Evolutionary conservation across 2,888 invertebrate species (phyloP).

Genomic region (Conus canariensis): DNA sequence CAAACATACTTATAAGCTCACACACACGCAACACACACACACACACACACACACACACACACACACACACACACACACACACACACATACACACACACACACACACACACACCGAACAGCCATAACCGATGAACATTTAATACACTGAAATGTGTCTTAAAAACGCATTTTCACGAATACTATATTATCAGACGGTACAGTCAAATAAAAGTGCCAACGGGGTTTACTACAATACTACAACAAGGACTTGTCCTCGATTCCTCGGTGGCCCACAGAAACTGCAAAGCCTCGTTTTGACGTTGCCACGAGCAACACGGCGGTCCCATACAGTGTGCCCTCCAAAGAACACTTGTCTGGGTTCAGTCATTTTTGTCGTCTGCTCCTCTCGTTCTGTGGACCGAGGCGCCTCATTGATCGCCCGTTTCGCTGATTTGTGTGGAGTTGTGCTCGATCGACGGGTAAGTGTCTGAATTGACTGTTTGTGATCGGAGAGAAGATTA

Average conservation of each 20-base stretch:
- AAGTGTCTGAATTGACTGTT: background rate
- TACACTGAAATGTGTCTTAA: too few species aligned
- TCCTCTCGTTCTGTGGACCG: background rate
- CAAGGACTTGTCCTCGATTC: too few species aligned
- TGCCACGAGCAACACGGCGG: conserved; percentile 26
- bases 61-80: conserved; percentile 31
- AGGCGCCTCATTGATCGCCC: background rate
- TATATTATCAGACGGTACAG: too few species aligned
- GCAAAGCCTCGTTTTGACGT: conserved; percentile 18
- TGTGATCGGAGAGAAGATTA: background rate
- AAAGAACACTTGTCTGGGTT: background rate
- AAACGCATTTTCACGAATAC: too few species aligned
- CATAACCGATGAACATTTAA: too few species aligned
- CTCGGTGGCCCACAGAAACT: background rate
- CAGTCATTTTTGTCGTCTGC: conserved; percentile 7
- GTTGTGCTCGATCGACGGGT: background rate
- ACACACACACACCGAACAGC: background rate
- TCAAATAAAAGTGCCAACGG: too few species aligned
- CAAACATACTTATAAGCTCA: background rate
- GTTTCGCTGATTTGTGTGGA: background rate
- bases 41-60: conserved; percentile 30
- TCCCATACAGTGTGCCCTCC: conserved; percentile 1
- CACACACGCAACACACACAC: too few species aligned
- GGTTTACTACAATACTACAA: too few species aligned
- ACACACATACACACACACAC: background rate